A percentile compares a stretch with the other conserved stretches of the same genome.
These are phyloP conservation scores for Bos javanicus DNA, from an alignment of 2,113 vertebrate genomes.

Conservation along the genomic window DNA sequence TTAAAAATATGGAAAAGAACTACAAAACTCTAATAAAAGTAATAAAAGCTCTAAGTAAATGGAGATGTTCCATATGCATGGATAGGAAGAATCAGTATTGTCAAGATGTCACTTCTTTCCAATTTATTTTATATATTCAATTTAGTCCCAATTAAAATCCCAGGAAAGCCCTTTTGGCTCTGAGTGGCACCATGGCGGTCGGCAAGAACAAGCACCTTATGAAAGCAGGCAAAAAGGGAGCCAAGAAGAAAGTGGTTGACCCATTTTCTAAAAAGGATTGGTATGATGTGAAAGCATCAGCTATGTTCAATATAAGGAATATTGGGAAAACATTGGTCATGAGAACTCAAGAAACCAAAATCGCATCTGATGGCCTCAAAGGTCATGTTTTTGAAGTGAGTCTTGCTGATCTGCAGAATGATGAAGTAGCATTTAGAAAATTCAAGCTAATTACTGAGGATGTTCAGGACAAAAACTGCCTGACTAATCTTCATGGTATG, in stretches of 20 bases:
- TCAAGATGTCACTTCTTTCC: slow-evolving; percentile 1
- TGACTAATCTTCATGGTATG: background rate
- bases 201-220: background rate
- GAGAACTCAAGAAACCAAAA: background rate
- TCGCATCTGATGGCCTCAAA: background rate
- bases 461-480: background rate
- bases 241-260: background rate
- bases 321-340: background rate
- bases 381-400: background rate
- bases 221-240: background rate
- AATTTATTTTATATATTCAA: background rate
- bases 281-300: background rate
- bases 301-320: background rate
- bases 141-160: background rate
- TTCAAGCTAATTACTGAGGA: background rate
- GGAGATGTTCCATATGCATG: background rate
- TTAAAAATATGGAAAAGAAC: background rate
- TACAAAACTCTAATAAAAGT: background rate
- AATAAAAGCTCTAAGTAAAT: background rate
- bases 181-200: background rate
- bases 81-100: background rate
- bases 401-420: background rate
- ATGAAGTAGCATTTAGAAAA: background rate
- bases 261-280: background rate
- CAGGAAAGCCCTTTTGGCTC: background rate